Evolutionary conservation across 2,113 vertebrate genomes (phyloP).

Genomic region (cattle (Bos taurus)): ARS-UCD2.0 NC_037340.1:3525001-3525500

Average conservation of each 20-base stretch:
- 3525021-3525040: neutral
- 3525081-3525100: neutral
- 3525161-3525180: neutral
- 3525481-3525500: neutral
- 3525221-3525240: neutral
- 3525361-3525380: neutral
- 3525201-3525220: neutral
- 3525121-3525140: neutral
- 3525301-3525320: neutral
- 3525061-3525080: neutral
- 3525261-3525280: neutral
- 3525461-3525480: neutral
- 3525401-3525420: neutral
- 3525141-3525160: neutral
- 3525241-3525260: neutral
- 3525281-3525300: neutral
- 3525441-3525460: neutral
- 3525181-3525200: neutral
- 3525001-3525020: neutral
- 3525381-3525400: slow-evolving; percentile 2
- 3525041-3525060: neutral
- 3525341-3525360: neutral
- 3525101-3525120: neutral
- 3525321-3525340: neutral
- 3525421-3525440: slow-evolving; percentile 9